A percentile compares a stretch with the other conserved stretches of the same genome.
These are phyloP conservation scores for Sinocyclocheilus grahami DNA, from an alignment of 2,113 vertebrate genomes.

Conservation along the genomic window DNA sequence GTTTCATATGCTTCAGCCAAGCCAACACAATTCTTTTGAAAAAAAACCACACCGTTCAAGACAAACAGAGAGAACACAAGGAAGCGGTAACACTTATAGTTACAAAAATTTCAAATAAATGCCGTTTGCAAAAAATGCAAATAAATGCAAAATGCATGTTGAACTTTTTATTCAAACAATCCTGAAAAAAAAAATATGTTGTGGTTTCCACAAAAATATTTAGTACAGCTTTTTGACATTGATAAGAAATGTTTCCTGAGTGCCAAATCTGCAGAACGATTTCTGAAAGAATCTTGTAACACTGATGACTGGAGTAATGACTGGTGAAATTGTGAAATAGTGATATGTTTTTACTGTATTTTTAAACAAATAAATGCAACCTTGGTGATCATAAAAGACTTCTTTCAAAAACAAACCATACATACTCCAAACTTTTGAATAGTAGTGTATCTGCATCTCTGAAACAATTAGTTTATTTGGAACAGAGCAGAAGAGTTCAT, in stretches of 20 bases:
- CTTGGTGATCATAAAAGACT: no score
- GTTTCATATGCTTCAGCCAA: conserved; percentile 28
- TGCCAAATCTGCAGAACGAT: not conserved
- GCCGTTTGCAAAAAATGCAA: no score
- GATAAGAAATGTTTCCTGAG: not conserved
- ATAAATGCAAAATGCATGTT: no score
- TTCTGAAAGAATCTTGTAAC: not conserved
- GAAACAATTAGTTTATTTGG: not conserved
- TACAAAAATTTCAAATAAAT: not conserved
- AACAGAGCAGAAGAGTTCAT: not conserved
- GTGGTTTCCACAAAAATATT: not conserved
- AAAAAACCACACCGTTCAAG: conserved; percentile 1
- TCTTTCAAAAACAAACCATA: not conserved
- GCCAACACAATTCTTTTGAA: not conserved
- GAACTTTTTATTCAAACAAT: not conserved
- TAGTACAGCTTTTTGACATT: not conserved
- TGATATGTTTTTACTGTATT: not conserved
- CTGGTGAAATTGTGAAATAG: not conserved
- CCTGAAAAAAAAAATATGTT: not conserved
- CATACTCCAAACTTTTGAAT: not conserved
- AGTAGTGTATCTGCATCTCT: not conserved
- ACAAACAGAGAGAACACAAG: not conserved
- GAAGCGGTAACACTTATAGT: not conserved
- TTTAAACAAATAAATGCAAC: no score
- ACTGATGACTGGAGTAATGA: not conserved